Evolutionary conservation across 2,888 invertebrate genomes (phyloP).

Genomic region (Xestia sexstrigata): DNA sequence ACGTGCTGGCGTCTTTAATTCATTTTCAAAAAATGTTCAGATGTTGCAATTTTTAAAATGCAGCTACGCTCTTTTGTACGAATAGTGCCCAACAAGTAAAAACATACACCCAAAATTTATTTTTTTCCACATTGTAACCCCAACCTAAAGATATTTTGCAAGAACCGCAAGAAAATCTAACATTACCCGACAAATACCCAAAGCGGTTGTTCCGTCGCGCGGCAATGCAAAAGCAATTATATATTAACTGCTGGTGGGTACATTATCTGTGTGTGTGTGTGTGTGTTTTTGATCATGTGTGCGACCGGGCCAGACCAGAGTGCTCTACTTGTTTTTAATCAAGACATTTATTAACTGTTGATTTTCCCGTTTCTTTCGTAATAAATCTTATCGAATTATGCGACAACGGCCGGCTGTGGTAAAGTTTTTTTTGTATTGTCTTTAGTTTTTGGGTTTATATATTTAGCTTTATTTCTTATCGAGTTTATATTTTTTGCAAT

Average conservation of each 20-base stretch:
- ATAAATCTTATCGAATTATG: constrained; percentile 68
- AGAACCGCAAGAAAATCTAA: constrained; percentile 57
- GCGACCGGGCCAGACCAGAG: constrained; percentile 53
- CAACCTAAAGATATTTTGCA: constrained; percentile 23
- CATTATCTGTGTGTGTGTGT: constrained; percentile 14
- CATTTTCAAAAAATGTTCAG: too few relatives aligned
- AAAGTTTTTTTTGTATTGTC: constrained; percentile 8
- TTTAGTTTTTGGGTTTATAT: neutral
- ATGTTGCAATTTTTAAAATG: neutral
- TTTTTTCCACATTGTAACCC: neutral
- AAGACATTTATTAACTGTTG: constrained; percentile 70
- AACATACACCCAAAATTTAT: neutral
- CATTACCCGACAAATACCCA: constrained; percentile 54
- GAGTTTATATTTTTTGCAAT: neutral
- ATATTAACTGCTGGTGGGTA: constrained; percentile 53
- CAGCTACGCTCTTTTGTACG: neutral
- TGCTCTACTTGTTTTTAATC: constrained; percentile 73
- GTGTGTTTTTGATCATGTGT: constrained; percentile 41
- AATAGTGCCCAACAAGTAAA: neutral
- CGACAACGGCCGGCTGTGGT: constrained; percentile 35
- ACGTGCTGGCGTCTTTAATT: too few relatives aligned
- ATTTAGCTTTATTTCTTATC: neutral
- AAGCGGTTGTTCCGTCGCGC: constrained; percentile 55
- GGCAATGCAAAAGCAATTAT: constrained; percentile 65
- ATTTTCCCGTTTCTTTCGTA: constrained; percentile 71